These are phyloP conservation scores for Cuculus canorus DNA, from an alignment of 2,797 vertebrate species.

Conservation along the genomic window DNA sequence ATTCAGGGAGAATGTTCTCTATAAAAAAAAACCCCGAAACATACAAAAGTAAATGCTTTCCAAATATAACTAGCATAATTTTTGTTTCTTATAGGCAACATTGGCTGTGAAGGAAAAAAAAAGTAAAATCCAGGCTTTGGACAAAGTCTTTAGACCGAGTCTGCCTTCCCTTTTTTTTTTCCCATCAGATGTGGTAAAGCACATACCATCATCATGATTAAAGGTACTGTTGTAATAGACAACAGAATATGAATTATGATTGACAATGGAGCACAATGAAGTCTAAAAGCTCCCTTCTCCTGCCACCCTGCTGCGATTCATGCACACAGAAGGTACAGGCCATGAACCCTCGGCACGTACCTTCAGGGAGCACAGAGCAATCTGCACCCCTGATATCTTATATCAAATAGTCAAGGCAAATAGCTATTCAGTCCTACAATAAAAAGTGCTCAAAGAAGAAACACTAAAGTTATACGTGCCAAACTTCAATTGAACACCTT, in stretches of 20 bases:
- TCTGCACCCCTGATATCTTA: background rate
- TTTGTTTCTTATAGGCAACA: background rate
- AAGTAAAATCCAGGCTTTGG: background rate
- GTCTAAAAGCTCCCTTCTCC: background rate
- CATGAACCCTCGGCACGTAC: rapidly evolving
- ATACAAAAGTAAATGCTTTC: background rate
- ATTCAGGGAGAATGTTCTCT: background rate
- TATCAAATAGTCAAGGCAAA: background rate
- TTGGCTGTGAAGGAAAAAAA: background rate
- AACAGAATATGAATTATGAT: background rate
- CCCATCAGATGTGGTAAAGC: background rate
- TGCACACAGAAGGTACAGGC: background rate
- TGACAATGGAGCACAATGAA: rapidly evolving
- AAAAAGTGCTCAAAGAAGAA: background rate
- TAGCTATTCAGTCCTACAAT: background rate
- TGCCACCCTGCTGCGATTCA: rapidly evolving
- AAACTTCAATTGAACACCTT: background rate
- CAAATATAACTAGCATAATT: background rate
- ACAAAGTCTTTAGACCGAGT: background rate
- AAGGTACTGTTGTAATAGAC: background rate
- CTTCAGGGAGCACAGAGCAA: background rate
- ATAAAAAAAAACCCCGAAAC: background rate
- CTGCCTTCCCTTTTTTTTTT: background rate
- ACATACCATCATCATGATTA: background rate
- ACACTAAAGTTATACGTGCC: background rate